Percentiles rank a stretch among this genome's conserved stretches.
Conservation (phyloP, 2,888 invertebrate genomes). For the Nesidiocoris tenuis region DNA sequence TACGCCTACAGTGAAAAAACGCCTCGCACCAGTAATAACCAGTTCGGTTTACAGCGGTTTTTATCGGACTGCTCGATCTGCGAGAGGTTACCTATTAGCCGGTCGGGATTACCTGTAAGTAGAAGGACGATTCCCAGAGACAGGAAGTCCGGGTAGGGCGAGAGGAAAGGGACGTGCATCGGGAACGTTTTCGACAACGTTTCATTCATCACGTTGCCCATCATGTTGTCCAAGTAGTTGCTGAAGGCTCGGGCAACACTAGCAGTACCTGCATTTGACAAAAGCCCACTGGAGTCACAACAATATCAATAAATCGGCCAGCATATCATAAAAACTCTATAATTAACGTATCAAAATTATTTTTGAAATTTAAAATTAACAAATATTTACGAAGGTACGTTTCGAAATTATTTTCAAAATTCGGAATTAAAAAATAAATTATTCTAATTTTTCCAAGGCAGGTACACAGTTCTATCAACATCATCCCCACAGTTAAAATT, state of each 20-base stretch:
- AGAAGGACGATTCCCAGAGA: conserved; percentile 65
- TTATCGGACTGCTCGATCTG: not conserved
- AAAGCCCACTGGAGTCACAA: no score
- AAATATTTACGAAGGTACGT: no score
- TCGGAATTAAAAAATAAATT: no score
- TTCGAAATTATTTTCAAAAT: no score
- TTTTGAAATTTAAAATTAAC: no score
- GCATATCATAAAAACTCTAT: no score
- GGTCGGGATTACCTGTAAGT: conserved; percentile 55
- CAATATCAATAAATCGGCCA: no score
- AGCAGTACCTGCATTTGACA: conserved; percentile 70
- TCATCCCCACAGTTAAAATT: no score
- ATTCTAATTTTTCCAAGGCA: no score
- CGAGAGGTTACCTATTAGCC: not conserved
- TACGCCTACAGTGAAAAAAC: not conserved
- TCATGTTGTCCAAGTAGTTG: conserved; percentile 68
- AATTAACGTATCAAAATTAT: no score
- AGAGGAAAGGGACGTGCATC: conserved; percentile 63
- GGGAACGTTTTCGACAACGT: conserved; percentile 61
- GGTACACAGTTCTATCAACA: no score
- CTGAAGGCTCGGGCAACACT: conserved; percentile 74
- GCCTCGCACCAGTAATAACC: not conserved
- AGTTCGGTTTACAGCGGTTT: not conserved
- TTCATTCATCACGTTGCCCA: conserved; percentile 62
- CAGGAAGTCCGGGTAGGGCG: conserved; percentile 70